Evolutionary conservation across 2,888 invertebrate species (phyloP), one percentile per base, ranked within the genome.

Genomic region (Acholoe squamosa): DNA sequence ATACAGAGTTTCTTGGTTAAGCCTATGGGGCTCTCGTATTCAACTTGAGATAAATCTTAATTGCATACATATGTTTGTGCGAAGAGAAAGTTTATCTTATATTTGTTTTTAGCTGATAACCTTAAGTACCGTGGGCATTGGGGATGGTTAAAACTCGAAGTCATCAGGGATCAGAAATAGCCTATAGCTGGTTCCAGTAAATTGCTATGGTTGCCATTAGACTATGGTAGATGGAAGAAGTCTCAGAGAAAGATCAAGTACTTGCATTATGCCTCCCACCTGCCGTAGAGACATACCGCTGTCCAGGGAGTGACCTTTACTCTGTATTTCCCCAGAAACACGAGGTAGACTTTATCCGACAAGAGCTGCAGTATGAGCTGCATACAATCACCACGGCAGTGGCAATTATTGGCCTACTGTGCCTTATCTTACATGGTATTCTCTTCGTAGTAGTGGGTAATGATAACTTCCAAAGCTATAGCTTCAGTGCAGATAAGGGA

Each of bases 241-340:
- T 19, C 19, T 14, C 3, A 14, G 61, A 43, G 61, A n/a, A 61
- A 61, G 61, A 61, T n/a, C 3, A 3, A 61, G 19, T 61, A 61
- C 61, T n/a, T 61, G 5, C 19, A 61, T 61, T 61, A 61, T 43
- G 43, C 43, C 43, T 43, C 43, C 43, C 43, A 10, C 43, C 43
- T 43, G 5, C 43, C 61, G 19, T 61, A 19, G 61, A n/a, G 54
- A 54, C n/a, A 54, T 61, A 61, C 5, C 5, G 61, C n/a, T n/a
- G 61, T 61, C 61, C 19, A 61, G 19, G 61, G 12, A 61, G 19
- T n/a, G 61, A 61, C 61, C 61, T 61, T 61, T 95, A 80, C 61
- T 61, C n/a, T n/a, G 12, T 61, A 14, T 19, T 95, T 94, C 94
- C 94, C 25, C 52, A 94, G 93, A 12, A 90, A 93, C 56, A 89